Evolutionary conservation across 2,888 invertebrate species (phyloP), one percentile per base, ranked within the genome.

Genomic region (Acrocera orbiculus): DNA sequence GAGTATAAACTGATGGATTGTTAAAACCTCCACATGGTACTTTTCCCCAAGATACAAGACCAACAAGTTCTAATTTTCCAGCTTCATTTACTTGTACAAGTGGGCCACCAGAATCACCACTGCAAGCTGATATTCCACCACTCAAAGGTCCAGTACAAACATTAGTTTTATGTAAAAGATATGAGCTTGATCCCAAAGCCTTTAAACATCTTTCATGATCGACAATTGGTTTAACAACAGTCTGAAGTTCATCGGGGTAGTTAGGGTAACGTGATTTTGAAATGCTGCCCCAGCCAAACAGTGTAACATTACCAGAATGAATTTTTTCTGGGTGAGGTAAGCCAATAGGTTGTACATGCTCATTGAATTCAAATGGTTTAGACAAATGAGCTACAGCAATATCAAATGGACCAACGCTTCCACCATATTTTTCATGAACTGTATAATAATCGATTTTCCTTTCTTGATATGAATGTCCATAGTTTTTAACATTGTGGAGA

Each of bases 11-110:
- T 1, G 64, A 60, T 2, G 64, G 65, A 16, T 50, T 46, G 11
- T 43, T 47, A n/a, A 45, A 45, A 20, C 28, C 39, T 9, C 56
- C 53, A 35, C 65, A 65, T 8, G 64, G 64, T 7, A 53, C 54
- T 22, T 50, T 46, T 15, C 64, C 65, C 65, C 65, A 66, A 16
- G 65, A 65, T 9, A 65, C 64, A 34, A 65, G 47, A 36, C 66
- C 67, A 17, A 63, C 42, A 45, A 38, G 48, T 47, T 19, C 17
- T n/a, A 24, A 38, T 16, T 11, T 28, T 10, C 16, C 32, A 2
- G 37, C 40, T 9, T 27, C 30, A 9, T 30, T 1, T 13, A 28
- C 20, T 25, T 24, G 39, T 3, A 53, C 42, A 40, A 58, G 33
- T 2, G 58, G 59, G n/a, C 55, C 56, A 27, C 56, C 56, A n/a